Base-by-base conservation (phyloP, 2,888 invertebrate species). In the Diabrotica balteata region DNA sequence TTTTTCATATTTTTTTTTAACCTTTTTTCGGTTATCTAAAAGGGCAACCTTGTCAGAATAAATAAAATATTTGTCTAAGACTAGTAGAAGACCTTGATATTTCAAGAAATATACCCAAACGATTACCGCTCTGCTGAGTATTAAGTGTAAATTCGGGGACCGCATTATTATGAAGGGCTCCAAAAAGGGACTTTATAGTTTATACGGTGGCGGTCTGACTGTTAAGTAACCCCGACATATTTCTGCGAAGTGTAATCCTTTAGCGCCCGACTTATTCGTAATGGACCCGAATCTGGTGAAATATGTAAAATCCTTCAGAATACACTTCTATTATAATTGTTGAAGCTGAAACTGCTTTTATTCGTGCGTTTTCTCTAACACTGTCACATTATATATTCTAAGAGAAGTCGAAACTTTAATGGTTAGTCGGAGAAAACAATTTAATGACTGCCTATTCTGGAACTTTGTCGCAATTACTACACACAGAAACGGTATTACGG, bases 401-500 rank as follows among this genome's bases (percentile, higher is more conserved):
- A 47, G 50, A 3, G 50, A 50, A 57, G 55, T 54, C 47, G 50
- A 63, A 67, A 67, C 50, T 67, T 63, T 63, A 59, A 67, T 55
- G 63, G 54, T 63, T 63, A 67, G 63, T 54, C 57, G 59, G 49
- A 59, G 67, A 63, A 67, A 67, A 63, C 67, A 63, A 67, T 67
- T 63, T 63, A 57, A 61, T 60, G 32, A 32, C 11, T 43, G 17
- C 58, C 47, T 10, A 42, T 54, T 54, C 52, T 32, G 52, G 9
- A 32, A 52, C 32, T 52, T 52, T 32, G 32, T 32, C 32, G 32
- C 32, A 32, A 32, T 32, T 32, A 32, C 32, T 32, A 32, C 32
- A 32, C 32, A 32, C 32, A 4, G 32, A 32, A 32, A 32, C 32
- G 32, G 32, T 32, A 32, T 32, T 32, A 32, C 32, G 32, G 32